Evolutionary conservation across 2,113 vertebrate species (phyloP), one percentile per base, ranked within the genome.

Genomic region (Toxotes jaculatrix): DNA sequence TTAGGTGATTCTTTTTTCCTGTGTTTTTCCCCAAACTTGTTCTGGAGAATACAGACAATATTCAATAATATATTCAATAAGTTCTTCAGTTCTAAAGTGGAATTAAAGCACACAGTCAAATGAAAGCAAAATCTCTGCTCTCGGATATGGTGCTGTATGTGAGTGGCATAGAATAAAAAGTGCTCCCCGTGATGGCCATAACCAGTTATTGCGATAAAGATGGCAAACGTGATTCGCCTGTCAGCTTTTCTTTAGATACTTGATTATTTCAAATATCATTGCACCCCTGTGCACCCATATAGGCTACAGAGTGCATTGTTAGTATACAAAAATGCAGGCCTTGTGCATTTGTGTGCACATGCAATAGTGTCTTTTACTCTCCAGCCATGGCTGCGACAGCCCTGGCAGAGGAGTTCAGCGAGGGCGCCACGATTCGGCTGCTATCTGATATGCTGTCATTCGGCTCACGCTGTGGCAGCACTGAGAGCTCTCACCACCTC

Each of bases 371-470:
- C 61, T 83, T 23, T 49, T 36, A 8, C 62, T 61, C 55, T 66
- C 32, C 77, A 51, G 55, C 61, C 60, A 36, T 21, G 63, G 66
- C 64, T 68, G 53, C 73, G 70, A 90, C 87, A 82, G 83, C 49
- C 31, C 5, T 10, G 36, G 68, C 76, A 67, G 78, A 82, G 56
- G n/a, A 66, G 85, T 80, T 87, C 75, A 79, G 56, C 51, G 31
- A 77, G 56, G 82, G 77, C 73, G n/a, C 79, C 60, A 74, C 72
- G 47, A 77, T 42, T 77, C 9, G 36, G 74, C 79, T 78, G 71
- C 84, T 87, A 92, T 92, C 93, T 89, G 90, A 92, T 90, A 66
- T 19, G 77, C 75, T 60, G 78, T 83, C 85, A 65, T 65, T 91
- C 85, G 85, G 77, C 74, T 60, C 8, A 3, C 47, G 57, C 80